These are phyloP conservation scores for Lycocerus yunnanus DNA, from an alignment of 2,888 invertebrate genomes.

Conservation along the genomic window DNA sequence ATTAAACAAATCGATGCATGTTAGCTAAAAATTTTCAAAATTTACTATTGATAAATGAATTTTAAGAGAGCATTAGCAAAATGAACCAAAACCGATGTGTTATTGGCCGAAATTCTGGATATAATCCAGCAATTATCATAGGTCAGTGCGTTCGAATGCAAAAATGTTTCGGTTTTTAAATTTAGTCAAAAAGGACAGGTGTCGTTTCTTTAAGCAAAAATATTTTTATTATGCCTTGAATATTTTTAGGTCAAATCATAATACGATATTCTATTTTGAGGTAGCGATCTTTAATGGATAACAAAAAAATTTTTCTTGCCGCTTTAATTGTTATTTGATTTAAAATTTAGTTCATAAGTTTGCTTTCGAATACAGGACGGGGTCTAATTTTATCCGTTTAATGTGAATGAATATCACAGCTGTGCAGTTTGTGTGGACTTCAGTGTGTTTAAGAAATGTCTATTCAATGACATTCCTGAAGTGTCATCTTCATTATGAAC, in stretches of 20 bases:
- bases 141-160: conserved; percentile 21
- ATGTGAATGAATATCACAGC: conserved; percentile 42
- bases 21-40: not conserved
- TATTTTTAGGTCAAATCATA: not conserved
- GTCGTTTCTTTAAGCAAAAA: not conserved
- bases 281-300: not conserved
- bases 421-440: conserved; percentile 33
- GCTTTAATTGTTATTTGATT: not conserved
- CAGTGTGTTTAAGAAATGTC: conserved; percentile 29
- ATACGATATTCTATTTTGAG: not conserved
- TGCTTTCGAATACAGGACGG: conserved; percentile 39
- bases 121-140: conserved; percentile 27
- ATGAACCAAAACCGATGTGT: not conserved
- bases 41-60: not conserved
- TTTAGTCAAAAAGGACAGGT: conserved; percentile 4
- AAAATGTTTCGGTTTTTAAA: conserved; percentile 15
- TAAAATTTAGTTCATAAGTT: conserved; percentile 37
- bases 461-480: conserved; percentile 40
- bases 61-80: not conserved
- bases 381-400: conserved; percentile 38
- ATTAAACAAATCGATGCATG: conserved; percentile 14
- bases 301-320: not conserved
- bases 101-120: conserved; percentile 9
- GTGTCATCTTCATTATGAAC: conserved; percentile 26
- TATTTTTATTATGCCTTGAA: not conserved